phyloP scores from a whole-genome alignment of 1,140 invertebrate species.

The Brachionus paranguensis region DNA sequence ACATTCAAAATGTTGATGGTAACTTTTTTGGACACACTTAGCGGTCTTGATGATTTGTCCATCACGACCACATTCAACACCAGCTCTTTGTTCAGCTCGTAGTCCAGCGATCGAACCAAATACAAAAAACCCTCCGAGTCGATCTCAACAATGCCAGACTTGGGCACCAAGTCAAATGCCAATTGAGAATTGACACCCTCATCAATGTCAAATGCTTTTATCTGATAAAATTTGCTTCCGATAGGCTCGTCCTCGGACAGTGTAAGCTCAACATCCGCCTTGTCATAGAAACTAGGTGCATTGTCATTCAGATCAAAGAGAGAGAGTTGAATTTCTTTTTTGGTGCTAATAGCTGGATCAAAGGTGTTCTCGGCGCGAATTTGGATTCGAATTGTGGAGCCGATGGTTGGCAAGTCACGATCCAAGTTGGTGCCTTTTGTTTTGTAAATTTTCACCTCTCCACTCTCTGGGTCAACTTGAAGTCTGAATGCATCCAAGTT shows the following conservation, averaged over 20 bases:
- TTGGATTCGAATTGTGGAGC: neutral
- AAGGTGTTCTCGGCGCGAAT: neutral
- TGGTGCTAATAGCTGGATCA: neutral
- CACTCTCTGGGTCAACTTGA: neutral
- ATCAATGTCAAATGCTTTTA: slow-evolving; percentile 13
- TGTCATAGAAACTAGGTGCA: neutral
- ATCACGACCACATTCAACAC: neutral
- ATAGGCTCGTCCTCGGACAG: neutral
- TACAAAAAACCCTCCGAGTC: slow-evolving; percentile 2
- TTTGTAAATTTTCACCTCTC: neutral
- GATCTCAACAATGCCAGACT: neutral
- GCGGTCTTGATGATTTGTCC: slow-evolving; percentile 1
- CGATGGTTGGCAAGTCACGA: neutral
- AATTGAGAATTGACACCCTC: slow-evolving; percentile 5
- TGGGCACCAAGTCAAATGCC: neutral
- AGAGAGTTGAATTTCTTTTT: neutral
- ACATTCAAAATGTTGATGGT: neutral
- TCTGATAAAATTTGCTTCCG: slow-evolving; percentile 1
- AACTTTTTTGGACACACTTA: neutral
- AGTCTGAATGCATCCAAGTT: neutral
- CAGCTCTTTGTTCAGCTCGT: neutral
- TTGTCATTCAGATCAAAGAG: slow-evolving; percentile 36
- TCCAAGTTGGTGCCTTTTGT: neutral
- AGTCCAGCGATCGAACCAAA: slow-evolving; percentile 5
- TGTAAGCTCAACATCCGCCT: neutral